phyloP scores from a whole-genome alignment of 2,888 invertebrate genomes.

The Drosophila fulvimacula region DNA sequence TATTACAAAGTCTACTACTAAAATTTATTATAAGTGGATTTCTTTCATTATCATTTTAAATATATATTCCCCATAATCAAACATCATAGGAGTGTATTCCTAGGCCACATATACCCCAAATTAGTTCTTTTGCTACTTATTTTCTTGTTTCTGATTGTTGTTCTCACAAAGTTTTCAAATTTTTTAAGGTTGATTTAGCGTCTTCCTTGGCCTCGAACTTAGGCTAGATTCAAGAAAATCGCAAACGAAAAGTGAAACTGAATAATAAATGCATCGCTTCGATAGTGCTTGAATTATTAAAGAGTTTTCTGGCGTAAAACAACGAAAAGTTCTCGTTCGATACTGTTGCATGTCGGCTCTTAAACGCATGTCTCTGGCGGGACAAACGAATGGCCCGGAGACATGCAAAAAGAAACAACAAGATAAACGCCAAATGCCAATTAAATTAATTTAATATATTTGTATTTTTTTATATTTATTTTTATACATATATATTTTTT shows the following conservation, averaged over 20 bases:
- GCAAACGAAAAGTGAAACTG: neutral
- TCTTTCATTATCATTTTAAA: no score
- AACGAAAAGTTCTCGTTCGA: slow-evolving; percentile 1
- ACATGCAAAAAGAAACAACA: slow-evolving; percentile 45
- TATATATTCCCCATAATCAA: neutral
- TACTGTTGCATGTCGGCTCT: slow-evolving; percentile 8
- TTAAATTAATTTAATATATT: slow-evolving; percentile 52
- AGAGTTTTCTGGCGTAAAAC: neutral
- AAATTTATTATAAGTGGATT: no score
- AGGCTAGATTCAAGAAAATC: neutral
- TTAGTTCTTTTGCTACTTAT: neutral
- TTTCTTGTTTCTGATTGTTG: slow-evolving; percentile 16
- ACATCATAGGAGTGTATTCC: neutral
- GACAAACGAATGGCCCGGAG: slow-evolving; percentile 32
- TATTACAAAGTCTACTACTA: no score
- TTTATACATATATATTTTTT: neutral
- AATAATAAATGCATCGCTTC: slow-evolving; percentile 1
- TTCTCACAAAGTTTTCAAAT: neutral
- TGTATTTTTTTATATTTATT: slow-evolving; percentile 4
- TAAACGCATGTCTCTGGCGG: slow-evolving; percentile 16
- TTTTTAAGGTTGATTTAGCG: neutral
- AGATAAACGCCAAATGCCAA: slow-evolving; percentile 54
- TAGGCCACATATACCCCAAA: neutral
- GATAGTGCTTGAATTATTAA: slow-evolving; percentile 19
- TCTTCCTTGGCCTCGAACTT: neutral